phyloP scores from a whole-genome alignment of 2,113 vertebrate genomes.

The Lontra canadensis region DNA sequence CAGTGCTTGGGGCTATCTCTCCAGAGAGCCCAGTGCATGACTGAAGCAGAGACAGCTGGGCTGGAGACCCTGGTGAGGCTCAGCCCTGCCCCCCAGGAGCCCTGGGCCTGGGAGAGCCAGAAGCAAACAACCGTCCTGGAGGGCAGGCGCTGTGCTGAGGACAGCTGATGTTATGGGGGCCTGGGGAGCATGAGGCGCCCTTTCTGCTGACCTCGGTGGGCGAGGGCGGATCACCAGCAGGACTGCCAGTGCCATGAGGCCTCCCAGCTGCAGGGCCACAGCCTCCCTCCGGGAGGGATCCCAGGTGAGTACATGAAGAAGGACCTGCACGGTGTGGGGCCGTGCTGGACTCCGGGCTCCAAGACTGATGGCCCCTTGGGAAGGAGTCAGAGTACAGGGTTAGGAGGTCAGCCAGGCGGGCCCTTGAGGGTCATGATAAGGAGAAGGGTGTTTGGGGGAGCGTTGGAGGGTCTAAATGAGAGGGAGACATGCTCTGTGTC shows the following conservation, averaged over 20 bases:
- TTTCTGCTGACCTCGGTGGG: not conserved
- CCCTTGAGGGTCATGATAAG: not conserved
- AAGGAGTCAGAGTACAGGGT: not conserved
- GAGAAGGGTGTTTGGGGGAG: not conserved
- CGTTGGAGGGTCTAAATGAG: not conserved
- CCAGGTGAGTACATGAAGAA: not conserved
- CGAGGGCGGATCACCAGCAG: fast-evolving
- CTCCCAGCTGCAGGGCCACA: not conserved
- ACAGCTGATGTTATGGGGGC: not conserved
- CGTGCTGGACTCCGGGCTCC: no score
- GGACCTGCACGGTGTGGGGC: fast-evolving
- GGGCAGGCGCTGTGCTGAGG: fast-evolving
- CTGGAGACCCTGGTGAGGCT: not conserved
- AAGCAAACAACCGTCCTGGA: no score
- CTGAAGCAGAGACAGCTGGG: not conserved
- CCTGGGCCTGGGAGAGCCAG: not conserved
- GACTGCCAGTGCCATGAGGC: not conserved
- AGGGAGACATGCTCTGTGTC: not conserved
- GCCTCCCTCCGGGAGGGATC: not conserved
- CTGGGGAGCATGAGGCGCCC: fast-evolving
- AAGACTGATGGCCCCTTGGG: not conserved
- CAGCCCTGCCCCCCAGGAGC: not conserved
- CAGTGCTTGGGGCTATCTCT: not conserved
- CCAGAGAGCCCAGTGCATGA: not conserved
- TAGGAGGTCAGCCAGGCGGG: not conserved